phyloP scores from a whole-genome alignment of 2,888 invertebrate genomes.

The Dascillus cervinus region DNA sequence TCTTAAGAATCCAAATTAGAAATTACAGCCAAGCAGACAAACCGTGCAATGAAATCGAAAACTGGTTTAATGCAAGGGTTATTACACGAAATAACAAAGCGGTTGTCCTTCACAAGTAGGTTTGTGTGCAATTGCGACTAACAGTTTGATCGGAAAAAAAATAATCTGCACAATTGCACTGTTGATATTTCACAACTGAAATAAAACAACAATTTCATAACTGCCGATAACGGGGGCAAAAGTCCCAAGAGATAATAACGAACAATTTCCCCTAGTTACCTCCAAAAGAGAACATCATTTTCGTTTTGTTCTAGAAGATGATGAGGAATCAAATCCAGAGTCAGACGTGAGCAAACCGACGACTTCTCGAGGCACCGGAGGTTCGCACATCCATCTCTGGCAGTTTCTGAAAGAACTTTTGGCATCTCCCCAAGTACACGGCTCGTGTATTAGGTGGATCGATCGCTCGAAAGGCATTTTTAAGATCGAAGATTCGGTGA shows the following conservation, averaged over 20 bases:
- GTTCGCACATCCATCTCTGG: slow-evolving; percentile 96
- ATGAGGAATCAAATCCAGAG: slow-evolving; percentile 36
- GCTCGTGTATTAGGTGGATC: slow-evolving; percentile 95
- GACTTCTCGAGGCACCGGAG: slow-evolving; percentile 38
- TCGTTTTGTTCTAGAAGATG: slow-evolving; percentile 40
- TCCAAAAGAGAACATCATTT: too few species aligned
- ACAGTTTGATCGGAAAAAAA: too few species aligned
- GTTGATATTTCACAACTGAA: too few species aligned
- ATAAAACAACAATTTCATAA: too few species aligned
- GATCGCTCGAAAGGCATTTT: slow-evolving; percentile 92
- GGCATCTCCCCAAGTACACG: slow-evolving; percentile 78
- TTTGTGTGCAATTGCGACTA: slow-evolving; percentile 17
- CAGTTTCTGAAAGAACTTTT: slow-evolving; percentile 96
- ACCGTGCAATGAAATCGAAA: not conserved
- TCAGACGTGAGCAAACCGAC: slow-evolving; percentile 28
- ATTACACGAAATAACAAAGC: slow-evolving; percentile 4
- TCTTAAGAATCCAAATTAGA: too few species aligned
- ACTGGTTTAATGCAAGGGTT: not conserved
- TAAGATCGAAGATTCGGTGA: slow-evolving; percentile 97
- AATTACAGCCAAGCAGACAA: not conserved
- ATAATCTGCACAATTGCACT: too few species aligned
- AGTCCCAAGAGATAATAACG: too few species aligned
- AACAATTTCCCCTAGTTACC: too few species aligned
- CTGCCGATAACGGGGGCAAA: too few species aligned
- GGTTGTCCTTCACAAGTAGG: slow-evolving; percentile 18